Percentiles rank a stretch among this genome's conserved stretches.
Evolutionary conservation across 2,797 vertebrate genomes (phyloP).

Genomic region (Hozukius guyotensis): DNA sequence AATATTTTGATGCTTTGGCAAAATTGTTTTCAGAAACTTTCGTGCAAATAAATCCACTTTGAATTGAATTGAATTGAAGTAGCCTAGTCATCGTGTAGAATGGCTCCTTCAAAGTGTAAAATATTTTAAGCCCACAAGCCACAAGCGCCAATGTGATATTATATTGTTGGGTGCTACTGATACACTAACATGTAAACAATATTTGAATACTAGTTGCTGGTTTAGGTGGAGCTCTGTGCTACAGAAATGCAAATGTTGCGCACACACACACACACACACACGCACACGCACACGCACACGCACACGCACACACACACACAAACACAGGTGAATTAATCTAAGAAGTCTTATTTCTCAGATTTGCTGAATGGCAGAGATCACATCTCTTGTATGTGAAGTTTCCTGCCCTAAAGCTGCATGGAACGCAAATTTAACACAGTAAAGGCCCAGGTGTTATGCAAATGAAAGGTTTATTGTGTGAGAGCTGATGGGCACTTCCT

Average conservation of each 20-base stretch:
- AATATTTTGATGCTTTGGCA: no score
- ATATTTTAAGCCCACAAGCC: neutral
- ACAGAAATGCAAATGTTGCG: neutral
- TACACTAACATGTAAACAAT: neutral
- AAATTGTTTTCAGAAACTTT: no score
- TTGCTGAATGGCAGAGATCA: neutral
- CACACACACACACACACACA: neutral
- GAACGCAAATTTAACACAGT: slow-evolving; percentile 51
- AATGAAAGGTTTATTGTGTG: slow-evolving; percentile 27
- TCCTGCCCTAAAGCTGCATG: neutral
- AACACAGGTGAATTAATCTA: neutral
- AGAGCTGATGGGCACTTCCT: slow-evolving; percentile 7
- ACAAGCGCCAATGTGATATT: neutral
- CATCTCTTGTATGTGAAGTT: neutral
- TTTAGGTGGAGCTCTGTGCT: neutral
- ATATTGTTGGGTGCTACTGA: neutral
- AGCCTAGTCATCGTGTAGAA: no score
- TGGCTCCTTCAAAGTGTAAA: neutral
- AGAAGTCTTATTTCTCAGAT: neutral
- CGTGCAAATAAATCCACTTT: no score
- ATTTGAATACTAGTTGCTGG: neutral
- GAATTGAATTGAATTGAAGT: no score
- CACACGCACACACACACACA: neutral
- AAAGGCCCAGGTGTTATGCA: slow-evolving; percentile 54
- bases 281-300: no score